Percentiles rank a stretch among this genome's conserved stretches.
phyloP scores from a whole-genome alignment of 2,113 vertebrate genomes.

The Peucedramus taeniatus region DNA sequence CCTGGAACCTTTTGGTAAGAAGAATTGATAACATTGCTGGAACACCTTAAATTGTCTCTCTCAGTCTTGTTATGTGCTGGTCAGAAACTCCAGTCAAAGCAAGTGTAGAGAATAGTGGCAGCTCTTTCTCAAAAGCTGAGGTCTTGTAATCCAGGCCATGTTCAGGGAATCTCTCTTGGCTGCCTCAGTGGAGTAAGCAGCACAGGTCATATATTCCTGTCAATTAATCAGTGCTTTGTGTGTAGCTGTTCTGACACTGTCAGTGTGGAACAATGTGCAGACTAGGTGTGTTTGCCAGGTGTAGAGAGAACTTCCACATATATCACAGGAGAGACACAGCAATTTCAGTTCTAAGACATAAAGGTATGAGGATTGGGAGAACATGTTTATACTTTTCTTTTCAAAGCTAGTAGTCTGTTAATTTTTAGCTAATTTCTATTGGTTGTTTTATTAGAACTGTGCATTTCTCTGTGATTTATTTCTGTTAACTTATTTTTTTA shows the following conservation, averaged over 20 bases:
- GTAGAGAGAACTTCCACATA: background rate
- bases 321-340: background rate
- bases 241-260: background rate
- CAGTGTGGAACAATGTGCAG: background rate
- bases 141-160: accelerated
- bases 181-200: background rate
- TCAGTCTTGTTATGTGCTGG: background rate
- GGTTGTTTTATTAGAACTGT: background rate
- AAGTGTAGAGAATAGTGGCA: background rate
- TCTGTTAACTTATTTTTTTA: conserved; percentile 56
- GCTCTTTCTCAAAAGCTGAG: background rate
- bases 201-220: background rate
- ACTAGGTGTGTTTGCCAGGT: background rate
- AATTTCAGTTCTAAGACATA: background rate
- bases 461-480: conserved; percentile 25
- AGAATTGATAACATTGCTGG: background rate
- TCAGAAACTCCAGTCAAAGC: background rate
- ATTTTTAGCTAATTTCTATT: background rate
- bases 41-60: background rate
- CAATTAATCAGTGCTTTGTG: background rate
- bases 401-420: background rate
- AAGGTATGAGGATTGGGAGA: background rate
- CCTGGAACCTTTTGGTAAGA: background rate
- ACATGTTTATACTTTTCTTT: background rate
- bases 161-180: background rate